phyloP scores from a whole-genome alignment of 1,140 invertebrate species.

The Tetramorium simillimum region DNA sequence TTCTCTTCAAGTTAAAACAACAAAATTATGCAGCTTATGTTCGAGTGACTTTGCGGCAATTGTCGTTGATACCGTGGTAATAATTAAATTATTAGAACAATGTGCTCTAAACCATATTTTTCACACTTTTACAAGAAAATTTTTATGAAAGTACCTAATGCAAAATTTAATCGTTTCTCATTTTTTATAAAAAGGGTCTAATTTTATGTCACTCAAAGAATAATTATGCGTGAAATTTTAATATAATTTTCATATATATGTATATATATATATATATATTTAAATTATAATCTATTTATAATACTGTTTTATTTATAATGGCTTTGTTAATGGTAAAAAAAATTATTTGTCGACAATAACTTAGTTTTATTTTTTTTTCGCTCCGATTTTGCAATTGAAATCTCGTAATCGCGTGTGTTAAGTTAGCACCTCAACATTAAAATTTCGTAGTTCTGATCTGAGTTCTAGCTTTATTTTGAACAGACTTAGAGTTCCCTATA shows the following conservation, averaged over 20 bases:
- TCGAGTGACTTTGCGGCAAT: not conserved
- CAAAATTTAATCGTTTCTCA: not conserved
- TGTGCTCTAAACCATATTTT: not conserved
- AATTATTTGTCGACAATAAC: not conserved
- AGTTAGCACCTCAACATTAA: no score
- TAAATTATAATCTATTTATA: not conserved
- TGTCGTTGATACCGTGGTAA: not conserved
- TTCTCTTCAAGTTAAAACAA: not conserved
- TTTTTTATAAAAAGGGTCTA: not conserved
- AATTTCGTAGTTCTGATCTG: no score
- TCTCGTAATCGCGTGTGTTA: no score
- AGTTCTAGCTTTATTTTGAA: no score
- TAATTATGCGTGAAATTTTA: not conserved
- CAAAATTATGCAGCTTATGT: not conserved
- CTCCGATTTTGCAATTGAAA: slow-evolving; percentile 14
- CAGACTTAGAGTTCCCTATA: no score
- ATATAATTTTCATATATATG: no score
- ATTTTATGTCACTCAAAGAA: not conserved
- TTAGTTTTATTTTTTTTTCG: slow-evolving; percentile 16
- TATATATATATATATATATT: no score
- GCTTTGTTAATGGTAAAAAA: not conserved
- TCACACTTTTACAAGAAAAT: not conserved
- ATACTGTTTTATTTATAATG: not conserved
- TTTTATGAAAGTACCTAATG: not conserved
- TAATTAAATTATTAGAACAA: slow-evolving; percentile 5